Percentiles rank a stretch among this genome's conserved stretches.
Conservation (phyloP, 1,140 invertebrate species). For the Tetramorium parvispinum region DNA sequence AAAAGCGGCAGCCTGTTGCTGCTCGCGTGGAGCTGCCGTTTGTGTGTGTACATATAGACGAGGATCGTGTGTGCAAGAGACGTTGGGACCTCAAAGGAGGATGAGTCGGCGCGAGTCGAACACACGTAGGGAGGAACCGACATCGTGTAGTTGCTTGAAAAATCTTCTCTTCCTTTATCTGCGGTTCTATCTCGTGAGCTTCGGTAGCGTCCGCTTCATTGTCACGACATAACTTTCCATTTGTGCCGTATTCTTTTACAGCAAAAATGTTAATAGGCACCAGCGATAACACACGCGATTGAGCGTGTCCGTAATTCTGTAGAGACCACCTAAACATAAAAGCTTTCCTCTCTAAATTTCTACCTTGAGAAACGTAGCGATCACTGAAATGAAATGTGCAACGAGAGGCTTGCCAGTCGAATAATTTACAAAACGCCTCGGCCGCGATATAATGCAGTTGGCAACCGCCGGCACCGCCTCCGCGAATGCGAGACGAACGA, state of each 20-base stretch:
- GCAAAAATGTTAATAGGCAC: constrained; percentile 5
- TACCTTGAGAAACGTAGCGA: not conserved
- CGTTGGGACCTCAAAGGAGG: constrained; percentile 61
- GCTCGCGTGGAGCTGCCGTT: constrained; percentile 75
- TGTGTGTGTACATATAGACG: constrained; percentile 71
- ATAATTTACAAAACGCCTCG: constrained; percentile 24
- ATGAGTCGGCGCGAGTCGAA: constrained; percentile 67
- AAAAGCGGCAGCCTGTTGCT: constrained; percentile 83
- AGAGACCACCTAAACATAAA: not conserved
- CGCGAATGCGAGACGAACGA: not conserved
- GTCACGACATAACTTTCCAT: constrained; percentile 25
- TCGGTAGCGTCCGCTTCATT: constrained; percentile 19
- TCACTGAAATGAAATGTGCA: constrained; percentile 15
- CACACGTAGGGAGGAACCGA: constrained; percentile 60
- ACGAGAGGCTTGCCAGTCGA: not conserved
- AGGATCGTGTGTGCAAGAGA: constrained; percentile 49
- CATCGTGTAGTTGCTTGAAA: constrained; percentile 63
- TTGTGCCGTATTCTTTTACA: not conserved
- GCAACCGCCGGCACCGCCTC: not conserved
- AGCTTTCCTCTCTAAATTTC: not conserved
- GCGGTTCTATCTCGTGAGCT: constrained; percentile 25
- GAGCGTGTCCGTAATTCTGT: not conserved
- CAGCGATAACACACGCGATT: not conserved
- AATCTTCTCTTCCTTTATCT: constrained; percentile 51
- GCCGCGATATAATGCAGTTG: constrained; percentile 23